Percentiles rank a stretch among this genome's conserved stretches.
These are phyloP conservation scores for Cataglyphis altisquamis DNA, from an alignment of 2,888 invertebrate species.

Conservation along the genomic window DNA sequence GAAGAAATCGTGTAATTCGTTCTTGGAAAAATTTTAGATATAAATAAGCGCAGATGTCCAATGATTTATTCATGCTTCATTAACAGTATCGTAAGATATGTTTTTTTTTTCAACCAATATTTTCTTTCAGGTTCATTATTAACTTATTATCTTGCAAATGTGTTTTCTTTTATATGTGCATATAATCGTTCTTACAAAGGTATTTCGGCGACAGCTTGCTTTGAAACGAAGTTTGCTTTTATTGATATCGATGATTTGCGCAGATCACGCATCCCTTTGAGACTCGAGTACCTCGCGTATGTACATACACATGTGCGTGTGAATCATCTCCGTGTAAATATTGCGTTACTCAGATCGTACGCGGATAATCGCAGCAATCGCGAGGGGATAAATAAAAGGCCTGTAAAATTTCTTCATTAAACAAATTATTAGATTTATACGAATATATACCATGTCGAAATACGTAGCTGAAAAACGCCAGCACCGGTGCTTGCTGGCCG, in stretches of 20 bases:
- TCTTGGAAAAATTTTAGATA: neutral
- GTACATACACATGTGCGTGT: neutral
- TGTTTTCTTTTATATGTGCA: neutral
- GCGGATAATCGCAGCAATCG: neutral
- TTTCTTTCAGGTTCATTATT: neutral
- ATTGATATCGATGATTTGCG: neutral
- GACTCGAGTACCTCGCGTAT: neutral
- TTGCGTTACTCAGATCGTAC: constrained; percentile 11
- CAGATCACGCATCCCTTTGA: neutral
- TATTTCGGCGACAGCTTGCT: neutral
- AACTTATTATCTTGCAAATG: constrained; percentile 14
- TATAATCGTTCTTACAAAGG: neutral
- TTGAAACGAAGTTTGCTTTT: neutral
- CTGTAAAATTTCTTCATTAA: neutral
- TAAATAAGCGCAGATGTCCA: neutral
- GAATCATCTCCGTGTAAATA: constrained; percentile 40
- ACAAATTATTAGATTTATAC: neutral
- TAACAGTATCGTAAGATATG: neutral
- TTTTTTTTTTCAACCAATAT: neutral
- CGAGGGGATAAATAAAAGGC: neutral
- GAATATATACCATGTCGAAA: neutral
- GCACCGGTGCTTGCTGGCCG: neutral
- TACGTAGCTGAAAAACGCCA: neutral
- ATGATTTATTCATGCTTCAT: neutral
- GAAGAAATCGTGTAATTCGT: neutral